Evolutionary conservation across 2,113 vertebrate genomes (phyloP).

Genomic region (Odontophorus gujanensis): DNA sequence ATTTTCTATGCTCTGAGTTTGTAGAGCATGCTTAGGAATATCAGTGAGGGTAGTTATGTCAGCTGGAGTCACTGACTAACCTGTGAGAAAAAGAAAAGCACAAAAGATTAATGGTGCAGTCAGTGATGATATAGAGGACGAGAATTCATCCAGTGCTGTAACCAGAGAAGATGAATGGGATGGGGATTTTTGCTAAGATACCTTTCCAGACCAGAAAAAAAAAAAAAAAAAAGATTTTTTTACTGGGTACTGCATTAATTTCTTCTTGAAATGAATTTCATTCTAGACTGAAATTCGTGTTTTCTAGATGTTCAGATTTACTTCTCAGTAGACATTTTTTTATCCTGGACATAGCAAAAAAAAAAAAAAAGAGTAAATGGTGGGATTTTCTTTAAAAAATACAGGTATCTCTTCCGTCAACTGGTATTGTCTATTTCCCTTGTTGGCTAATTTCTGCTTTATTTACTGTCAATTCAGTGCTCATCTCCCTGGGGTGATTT

Average conservation of each 20-base stretch:
- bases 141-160: background rate
- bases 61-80: background rate
- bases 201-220: background rate
- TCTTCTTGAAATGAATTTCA: background rate
- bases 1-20: background rate
- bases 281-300: background rate
- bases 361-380: background rate
- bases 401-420: background rate
- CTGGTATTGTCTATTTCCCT: background rate
- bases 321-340: background rate
- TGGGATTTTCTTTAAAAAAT: background rate
- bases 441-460: background rate
- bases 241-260: background rate
- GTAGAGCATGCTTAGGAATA: background rate
- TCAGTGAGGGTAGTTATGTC: background rate
- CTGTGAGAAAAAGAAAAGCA: background rate
- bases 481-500: background rate
- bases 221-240: background rate
- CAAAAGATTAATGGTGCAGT: background rate
- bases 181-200: background rate
- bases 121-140: background rate
- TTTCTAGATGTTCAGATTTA: background rate
- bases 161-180: background rate
- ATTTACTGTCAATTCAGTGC: background rate
- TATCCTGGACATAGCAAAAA: background rate